Evolutionary conservation across 2,797 vertebrate genomes (phyloP).

Genomic region (Chelmon rostratus): DNA sequence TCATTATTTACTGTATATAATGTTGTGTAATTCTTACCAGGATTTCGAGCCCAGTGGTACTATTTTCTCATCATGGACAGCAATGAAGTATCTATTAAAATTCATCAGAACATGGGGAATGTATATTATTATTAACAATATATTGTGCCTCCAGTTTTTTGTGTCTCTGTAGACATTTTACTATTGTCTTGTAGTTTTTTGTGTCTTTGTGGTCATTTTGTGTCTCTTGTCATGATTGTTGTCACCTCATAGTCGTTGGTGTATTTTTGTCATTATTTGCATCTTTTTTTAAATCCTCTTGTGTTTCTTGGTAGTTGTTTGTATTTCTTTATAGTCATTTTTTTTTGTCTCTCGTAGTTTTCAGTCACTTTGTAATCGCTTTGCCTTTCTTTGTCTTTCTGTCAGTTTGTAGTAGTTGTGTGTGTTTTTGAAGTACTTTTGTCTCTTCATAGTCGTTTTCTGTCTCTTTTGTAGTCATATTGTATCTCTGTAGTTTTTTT

Average conservation of each 20-base stretch:
- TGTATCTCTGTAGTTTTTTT: too few relatives aligned
- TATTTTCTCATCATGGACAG: constrained; percentile 88
- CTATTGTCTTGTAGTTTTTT: background rate
- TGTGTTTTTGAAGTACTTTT: background rate
- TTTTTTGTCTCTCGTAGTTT: background rate
- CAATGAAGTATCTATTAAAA: constrained; percentile 90
- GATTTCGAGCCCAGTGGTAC: constrained; percentile 83
- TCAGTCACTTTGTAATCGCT: too few relatives aligned
- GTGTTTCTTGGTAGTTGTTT: too few relatives aligned
- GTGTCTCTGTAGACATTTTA: background rate
- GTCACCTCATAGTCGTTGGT: too few relatives aligned
- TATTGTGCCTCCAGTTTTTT: background rate
- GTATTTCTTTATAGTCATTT: background rate
- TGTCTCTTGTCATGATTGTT: too few relatives aligned
- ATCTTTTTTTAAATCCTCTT: too few relatives aligned
- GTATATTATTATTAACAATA: background rate
- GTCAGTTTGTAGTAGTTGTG: background rate
- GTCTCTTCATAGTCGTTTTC: too few relatives aligned
- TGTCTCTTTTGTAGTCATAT: too few relatives aligned
- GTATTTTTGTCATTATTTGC: too few relatives aligned
- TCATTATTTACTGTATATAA: background rate
- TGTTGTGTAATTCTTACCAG: constrained; percentile 82
- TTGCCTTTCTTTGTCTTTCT: background rate
- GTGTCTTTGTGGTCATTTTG: too few relatives aligned
- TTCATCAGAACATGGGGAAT: background rate